phyloP scores from a whole-genome alignment of 1,140 invertebrate genomes.

The Gonioctena quinquepunctata region DNA sequence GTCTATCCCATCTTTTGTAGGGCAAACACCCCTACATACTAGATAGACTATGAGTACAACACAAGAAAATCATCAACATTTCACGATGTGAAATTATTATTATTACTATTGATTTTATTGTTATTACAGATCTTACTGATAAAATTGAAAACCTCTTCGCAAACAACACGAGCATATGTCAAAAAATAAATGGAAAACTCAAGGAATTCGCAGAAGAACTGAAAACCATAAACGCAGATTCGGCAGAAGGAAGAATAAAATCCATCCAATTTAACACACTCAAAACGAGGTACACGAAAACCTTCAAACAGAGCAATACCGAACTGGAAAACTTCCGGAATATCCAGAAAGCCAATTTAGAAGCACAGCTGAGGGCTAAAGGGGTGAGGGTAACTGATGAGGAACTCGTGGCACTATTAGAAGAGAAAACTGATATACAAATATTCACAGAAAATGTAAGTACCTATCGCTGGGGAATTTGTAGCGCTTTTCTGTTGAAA shows the following conservation, averaged over 20 bases:
- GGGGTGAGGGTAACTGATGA: conserved; percentile 40
- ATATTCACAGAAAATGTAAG: conserved; percentile 50
- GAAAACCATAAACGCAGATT: conserved; percentile 19
- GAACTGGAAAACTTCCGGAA: conserved; percentile 37
- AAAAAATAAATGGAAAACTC: conserved; percentile 34
- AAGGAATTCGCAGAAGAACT: conserved; percentile 42
- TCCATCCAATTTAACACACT: conserved; percentile 43
- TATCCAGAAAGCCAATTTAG: conserved; percentile 32
- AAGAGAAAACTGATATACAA: conserved; percentile 38
- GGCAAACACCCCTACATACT: too few species aligned
- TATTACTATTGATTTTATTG: too few species aligned
- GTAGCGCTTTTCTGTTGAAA: too few species aligned
- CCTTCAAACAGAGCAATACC: conserved; percentile 33
- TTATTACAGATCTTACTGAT: conserved; percentile 39
- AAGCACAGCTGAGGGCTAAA: conserved; percentile 39
- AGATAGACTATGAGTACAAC: too few species aligned
- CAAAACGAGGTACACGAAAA: conserved; percentile 37
- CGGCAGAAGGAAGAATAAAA: conserved; percentile 43
- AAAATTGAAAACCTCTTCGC: conserved; percentile 39
- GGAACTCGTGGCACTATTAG: conserved; percentile 33
- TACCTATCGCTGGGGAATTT: too few species aligned
- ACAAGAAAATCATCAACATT: too few species aligned
- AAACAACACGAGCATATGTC: conserved; percentile 38
- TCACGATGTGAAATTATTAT: too few species aligned
- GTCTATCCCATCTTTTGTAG: too few species aligned